Conservation (phyloP, 2,888 invertebrate species). For the Microctonus aethiopoides region DNA sequence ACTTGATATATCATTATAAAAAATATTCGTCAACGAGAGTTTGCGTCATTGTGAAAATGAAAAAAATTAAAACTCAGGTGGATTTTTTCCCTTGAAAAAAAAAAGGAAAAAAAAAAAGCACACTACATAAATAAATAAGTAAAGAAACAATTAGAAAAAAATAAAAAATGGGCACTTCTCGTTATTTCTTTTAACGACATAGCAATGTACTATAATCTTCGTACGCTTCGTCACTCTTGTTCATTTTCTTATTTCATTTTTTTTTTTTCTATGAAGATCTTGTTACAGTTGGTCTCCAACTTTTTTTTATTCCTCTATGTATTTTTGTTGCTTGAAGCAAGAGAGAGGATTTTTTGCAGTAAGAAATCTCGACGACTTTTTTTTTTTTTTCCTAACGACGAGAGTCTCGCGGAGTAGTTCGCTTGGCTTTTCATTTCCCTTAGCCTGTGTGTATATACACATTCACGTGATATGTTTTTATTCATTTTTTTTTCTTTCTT, state of each 20-base stretch:
- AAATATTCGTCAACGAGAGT: background rate
- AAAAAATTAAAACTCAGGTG: background rate
- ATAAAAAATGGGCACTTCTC: slow-evolving; percentile 31
- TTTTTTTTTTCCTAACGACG: slow-evolving; percentile 33
- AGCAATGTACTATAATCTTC: slow-evolving; percentile 20
- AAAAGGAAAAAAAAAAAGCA: too few species aligned
- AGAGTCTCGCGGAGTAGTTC: slow-evolving; percentile 15
- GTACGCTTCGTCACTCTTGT: slow-evolving; percentile 27
- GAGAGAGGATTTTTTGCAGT: slow-evolving; percentile 1
- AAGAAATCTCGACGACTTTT: slow-evolving; percentile 41
- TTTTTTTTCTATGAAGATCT: slow-evolving; percentile 7
- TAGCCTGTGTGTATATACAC: background rate
- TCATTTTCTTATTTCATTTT: slow-evolving; percentile 12
- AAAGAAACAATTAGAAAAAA: background rate
- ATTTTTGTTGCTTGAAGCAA: slow-evolving; percentile 20
- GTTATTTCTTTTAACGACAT: slow-evolving; percentile 29
- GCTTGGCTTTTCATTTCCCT: slow-evolving; percentile 21
- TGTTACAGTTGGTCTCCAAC: slow-evolving; percentile 6
- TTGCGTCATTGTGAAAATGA: background rate
- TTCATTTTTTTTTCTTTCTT: too few species aligned
- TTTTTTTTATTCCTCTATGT: background rate
- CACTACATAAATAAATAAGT: slow-evolving; percentile 1
- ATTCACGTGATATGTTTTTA: too few species aligned
- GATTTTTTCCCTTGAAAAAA: background rate
- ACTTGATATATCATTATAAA: background rate